Conservation (phyloP, 2,797 vertebrate genomes). For the Anguilla pacifica region DNA sequence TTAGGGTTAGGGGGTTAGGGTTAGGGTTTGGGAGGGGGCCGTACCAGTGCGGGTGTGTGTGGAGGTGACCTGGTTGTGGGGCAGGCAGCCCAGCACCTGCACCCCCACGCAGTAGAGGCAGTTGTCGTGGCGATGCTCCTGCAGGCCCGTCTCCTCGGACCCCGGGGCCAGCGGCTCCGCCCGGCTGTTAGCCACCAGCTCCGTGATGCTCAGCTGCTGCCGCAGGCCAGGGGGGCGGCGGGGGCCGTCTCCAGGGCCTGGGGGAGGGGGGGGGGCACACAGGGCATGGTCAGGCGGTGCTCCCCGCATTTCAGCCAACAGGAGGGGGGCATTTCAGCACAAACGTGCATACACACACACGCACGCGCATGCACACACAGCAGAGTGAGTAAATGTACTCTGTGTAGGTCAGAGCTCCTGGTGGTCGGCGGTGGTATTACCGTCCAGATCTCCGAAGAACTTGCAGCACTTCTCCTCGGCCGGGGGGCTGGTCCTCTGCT, state of each 20-base stretch:
- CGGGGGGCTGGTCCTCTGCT: constrained; percentile 74
- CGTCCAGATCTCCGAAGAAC: constrained; percentile 71
- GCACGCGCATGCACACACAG: not conserved
- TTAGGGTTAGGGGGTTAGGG: too few relatives aligned
- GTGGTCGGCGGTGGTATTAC: constrained; percentile 51
- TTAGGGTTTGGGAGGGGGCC: not conserved
- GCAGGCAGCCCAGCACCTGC: constrained; percentile 83
- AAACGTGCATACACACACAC: not conserved
- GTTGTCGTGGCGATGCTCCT: constrained; percentile 94
- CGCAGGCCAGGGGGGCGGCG: constrained; percentile 82
- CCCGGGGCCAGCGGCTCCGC: constrained; percentile 83
- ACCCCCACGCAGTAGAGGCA: constrained; percentile 95
- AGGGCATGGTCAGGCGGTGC: not conserved
- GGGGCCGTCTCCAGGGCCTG: constrained; percentile 77
- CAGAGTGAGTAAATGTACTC: not conserved
- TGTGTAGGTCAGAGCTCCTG: too few relatives aligned
- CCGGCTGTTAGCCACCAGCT: constrained; percentile 91
- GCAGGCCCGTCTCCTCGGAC: constrained; percentile 90
- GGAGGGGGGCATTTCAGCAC: too few relatives aligned
- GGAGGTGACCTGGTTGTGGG: constrained; percentile 79
- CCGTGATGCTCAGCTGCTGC: constrained; percentile 95
- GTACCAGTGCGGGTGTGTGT: constrained; percentile 85
- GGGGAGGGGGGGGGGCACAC: not conserved
- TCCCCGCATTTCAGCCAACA: not conserved
- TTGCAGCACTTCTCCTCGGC: constrained; percentile 70